Evolutionary conservation across 2,113 vertebrate genomes (phyloP).

Genomic region (Pyxicephalus adspersus): DNA sequence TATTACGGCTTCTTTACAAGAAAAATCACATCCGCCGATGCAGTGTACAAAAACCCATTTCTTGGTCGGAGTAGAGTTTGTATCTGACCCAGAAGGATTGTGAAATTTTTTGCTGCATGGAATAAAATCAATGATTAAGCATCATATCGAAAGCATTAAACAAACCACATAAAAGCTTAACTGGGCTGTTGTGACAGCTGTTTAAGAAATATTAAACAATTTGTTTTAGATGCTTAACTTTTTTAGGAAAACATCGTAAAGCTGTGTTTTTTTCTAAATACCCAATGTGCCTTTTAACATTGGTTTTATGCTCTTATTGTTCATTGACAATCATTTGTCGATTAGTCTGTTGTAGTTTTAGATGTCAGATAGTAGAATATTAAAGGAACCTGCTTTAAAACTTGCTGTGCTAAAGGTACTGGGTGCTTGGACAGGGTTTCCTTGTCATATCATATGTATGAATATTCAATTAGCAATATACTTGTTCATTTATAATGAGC

Average conservation of each 20-base stretch:
- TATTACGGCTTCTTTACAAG: constrained; percentile 52
- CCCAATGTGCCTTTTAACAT: neutral
- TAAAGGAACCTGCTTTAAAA: neutral
- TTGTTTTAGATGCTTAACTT: constrained; percentile 10
- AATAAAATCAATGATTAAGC: constrained; percentile 48
- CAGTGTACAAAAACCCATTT: constrained; percentile 60
- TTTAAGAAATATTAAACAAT: constrained; percentile 44
- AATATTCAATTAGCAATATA: constrained; percentile 46
- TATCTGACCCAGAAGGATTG: constrained; percentile 65
- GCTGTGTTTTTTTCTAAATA: neutral
- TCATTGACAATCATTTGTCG: neutral
- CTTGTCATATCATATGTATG: constrained; percentile 41
- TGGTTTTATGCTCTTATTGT: neutral
- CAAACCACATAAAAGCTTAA: constrained; percentile 52
- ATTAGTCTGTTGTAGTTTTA: neutral
- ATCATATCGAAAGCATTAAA: constrained; percentile 42
- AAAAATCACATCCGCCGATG: constrained; percentile 64
- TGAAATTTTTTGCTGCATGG: constrained; percentile 62
- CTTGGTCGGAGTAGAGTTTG: constrained; percentile 63
- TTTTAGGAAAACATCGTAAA: constrained; percentile 2
- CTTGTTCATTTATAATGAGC: constrained; percentile 36
- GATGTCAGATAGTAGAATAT: neutral
- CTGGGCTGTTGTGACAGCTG: constrained; percentile 32
- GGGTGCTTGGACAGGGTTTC: constrained; percentile 12
- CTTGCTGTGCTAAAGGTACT: neutral